Base-by-base conservation (phyloP, 2,888 invertebrate genomes). In the Chloroclystis v-ata region DNA sequence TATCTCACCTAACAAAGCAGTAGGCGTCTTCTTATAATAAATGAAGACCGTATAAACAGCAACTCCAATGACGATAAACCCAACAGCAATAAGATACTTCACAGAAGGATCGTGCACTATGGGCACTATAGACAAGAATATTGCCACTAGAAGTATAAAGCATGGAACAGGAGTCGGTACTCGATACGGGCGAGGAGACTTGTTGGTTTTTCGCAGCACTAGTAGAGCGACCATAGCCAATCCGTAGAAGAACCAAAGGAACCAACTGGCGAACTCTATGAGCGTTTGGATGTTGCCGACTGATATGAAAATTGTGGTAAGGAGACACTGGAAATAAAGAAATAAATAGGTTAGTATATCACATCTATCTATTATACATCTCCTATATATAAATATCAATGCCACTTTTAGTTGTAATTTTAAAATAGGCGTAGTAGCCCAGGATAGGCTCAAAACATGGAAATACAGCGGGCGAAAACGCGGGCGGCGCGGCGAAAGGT, bases 211-310 rank as follows among this genome's bases (percentile, higher is more conserved):
- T 37, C 96, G 78, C 64, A 96, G 81, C 0, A 95, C 90, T 26
- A 96, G 74, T 11, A 96, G 81, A 0, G 95, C 92, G 0, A 94
- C 89, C 93, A 96, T 94, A 0, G 95, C 94, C 0, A 92, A 76
- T 0, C 95, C 96, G 72, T 96, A 96, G 80, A 95, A 95, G 51
- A 95, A 90, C 96, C 96, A 96, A 13, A 95, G 92, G 53, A 95
- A 90, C 86, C 96, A 96, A 72, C 95, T 95, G 32, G 95, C 94
- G 71, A 96, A 95, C 63, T 95, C 94, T 57, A 96, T 96, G 9
- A 96, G 85, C 1, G 91, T 90, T 38, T 89, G 88, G 47, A 96
- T 94, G 74, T 94, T 91, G 44, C 95, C 95, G 16, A 92, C 89
- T 35, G 92, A 64, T 39, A 95, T 92, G 74, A 94, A 94, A 33